phyloP scores from a whole-genome alignment of 2,888 invertebrate genomes.

The Geotrupes spiniger region DNA sequence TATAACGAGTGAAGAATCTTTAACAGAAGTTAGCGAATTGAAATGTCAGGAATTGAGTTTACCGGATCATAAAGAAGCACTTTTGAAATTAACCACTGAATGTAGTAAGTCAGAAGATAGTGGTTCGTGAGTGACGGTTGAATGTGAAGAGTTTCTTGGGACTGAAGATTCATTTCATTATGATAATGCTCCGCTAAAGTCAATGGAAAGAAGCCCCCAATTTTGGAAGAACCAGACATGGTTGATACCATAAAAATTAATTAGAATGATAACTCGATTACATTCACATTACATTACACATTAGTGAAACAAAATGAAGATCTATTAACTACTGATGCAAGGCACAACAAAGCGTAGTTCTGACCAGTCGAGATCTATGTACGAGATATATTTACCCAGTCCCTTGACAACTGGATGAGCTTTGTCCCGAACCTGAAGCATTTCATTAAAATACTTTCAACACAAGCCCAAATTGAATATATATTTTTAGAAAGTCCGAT shows the following conservation, averaged over 20 bases:
- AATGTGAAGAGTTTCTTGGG: conserved; percentile 64
- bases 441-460: no score
- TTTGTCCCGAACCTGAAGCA: no score
- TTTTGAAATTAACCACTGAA: conserved; percentile 48
- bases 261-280: conserved; percentile 6
- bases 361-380: conserved; percentile 75
- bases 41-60: conserved; percentile 54
- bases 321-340: conserved; percentile 51
- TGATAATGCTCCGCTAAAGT: conserved; percentile 42
- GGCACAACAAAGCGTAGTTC: conserved; percentile 62
- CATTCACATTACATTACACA: conserved; percentile 8
- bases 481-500: no score
- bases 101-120: conserved; percentile 67
- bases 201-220: conserved; percentile 37
- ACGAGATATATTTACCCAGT: no score
- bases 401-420: no score
- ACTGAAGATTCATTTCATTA: conserved; percentile 63
- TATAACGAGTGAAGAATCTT: conserved; percentile 64
- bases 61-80: conserved; percentile 53
- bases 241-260: conserved; percentile 10
- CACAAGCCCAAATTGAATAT: no score
- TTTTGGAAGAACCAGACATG: conserved; percentile 14
- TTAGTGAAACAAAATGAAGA: conserved; percentile 31
- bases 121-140: conserved; percentile 65
- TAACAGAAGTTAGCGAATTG: conserved; percentile 64